These are phyloP conservation scores for Drosophila greeni DNA, from an alignment of 2,888 invertebrate genomes.

Conservation along the genomic window DNA sequence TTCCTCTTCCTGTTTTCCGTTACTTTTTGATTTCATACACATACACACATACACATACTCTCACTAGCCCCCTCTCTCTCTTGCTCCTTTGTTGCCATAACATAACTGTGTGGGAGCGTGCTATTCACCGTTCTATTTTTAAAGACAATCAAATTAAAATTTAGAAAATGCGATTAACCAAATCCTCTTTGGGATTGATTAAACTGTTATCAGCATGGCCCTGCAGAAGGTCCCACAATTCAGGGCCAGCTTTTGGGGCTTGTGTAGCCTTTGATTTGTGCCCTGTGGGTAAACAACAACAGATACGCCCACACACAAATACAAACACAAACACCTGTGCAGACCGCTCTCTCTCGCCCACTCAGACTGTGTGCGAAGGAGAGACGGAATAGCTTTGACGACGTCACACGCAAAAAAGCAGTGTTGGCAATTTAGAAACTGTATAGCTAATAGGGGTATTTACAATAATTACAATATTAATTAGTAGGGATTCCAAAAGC, in stretches of 20 bases:
- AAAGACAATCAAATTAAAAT: slow-evolving; percentile 1
- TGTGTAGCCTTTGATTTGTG: slow-evolving; percentile 1
- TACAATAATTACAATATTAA: neutral
- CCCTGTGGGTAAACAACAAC: slow-evolving; percentile 6
- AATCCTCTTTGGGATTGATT: slow-evolving; percentile 3
- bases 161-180: neutral
- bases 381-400: slow-evolving; percentile 30
- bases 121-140: slow-evolving; percentile 1
- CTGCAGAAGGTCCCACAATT: neutral
- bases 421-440: neutral
- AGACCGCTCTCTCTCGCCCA: neutral
- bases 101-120: neutral
- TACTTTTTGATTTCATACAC: neutral
- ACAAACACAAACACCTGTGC: slow-evolving; percentile 7
- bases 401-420: slow-evolving; percentile 45
- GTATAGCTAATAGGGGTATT: neutral
- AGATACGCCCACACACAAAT: slow-evolving; percentile 11
- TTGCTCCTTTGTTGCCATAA: neutral
- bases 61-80: neutral
- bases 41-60: neutral
- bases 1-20: neutral
- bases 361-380: neutral
- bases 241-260: neutral
- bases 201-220: neutral
- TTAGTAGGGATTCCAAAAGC: neutral